These are phyloP conservation scores for Tachuris rubrigastra DNA, from an alignment of 2,113 vertebrate species.

Conservation along the genomic window DNA sequence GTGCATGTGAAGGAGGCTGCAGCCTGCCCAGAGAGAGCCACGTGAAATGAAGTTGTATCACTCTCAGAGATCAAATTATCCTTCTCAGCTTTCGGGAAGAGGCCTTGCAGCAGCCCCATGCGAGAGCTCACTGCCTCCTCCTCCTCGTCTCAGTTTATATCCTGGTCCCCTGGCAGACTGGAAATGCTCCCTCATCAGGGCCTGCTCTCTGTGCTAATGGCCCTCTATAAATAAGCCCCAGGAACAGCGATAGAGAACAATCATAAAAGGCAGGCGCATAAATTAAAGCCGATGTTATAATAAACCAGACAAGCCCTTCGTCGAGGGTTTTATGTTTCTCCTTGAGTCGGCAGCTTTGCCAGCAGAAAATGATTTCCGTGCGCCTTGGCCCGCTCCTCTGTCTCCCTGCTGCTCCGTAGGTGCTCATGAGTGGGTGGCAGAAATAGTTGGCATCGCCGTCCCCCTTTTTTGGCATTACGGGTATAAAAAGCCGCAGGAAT, in stretches of 20 bases:
- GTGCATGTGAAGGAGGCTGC: constrained; percentile 34
- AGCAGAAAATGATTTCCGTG: neutral
- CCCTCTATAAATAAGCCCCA: constrained; percentile 46
- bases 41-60: neutral
- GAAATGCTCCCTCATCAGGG: neutral
- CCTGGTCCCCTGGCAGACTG: neutral
- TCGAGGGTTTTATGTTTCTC: constrained; percentile 17
- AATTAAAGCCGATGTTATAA: constrained; percentile 45
- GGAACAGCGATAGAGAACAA: constrained; percentile 24
- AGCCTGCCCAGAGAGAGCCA: neutral
- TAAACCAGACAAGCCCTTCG: constrained; percentile 33
- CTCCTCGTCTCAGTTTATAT: neutral
- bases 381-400: neutral
- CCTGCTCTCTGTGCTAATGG: constrained; percentile 34
- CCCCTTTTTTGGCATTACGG: neutral
- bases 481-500: neutral
- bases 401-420: neutral
- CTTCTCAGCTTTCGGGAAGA: neutral
- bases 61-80: neutral
- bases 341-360: constrained; percentile 21
- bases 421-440: neutral
- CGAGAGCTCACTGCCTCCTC: neutral
- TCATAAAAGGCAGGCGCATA: constrained; percentile 53
- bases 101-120: neutral
- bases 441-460: neutral